Conservation (phyloP, 2,113 vertebrate genomes). For the Xiphophorus hellerii region DNA sequence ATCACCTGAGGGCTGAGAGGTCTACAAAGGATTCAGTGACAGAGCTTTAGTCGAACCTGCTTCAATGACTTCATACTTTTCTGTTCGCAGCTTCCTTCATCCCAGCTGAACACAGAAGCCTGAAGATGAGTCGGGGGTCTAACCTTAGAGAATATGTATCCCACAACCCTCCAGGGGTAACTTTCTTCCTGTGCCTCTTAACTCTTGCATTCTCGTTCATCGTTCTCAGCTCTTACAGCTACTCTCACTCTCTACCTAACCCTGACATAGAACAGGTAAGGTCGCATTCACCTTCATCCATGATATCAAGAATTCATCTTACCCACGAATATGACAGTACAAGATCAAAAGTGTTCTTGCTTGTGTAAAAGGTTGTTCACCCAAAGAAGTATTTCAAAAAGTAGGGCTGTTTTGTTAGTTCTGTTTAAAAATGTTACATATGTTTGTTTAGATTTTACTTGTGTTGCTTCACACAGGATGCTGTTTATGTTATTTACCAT, state of each 20-base stretch:
- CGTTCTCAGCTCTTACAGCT: constrained; percentile 67
- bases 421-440: not conserved
- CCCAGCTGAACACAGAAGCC: constrained; percentile 1
- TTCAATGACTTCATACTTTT: not conserved
- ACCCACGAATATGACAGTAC: not conserved
- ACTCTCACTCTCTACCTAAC: constrained; percentile 71
- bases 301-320: not conserved
- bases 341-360: not conserved
- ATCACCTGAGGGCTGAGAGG: not conserved
- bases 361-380: not conserved
- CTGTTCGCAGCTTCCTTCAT: constrained; percentile 22
- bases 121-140: constrained; percentile 71
- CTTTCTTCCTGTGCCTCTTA: constrained; percentile 78
- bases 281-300: not conserved
- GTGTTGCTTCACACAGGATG: not conserved
- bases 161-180: constrained; percentile 74
- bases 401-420: too few species aligned
- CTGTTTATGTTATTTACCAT: not conserved
- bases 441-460: not conserved
- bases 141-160: constrained; percentile 67
- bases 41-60: not conserved
- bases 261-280: constrained; percentile 75
- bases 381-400: too few species aligned
- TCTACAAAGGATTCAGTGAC: not conserved
- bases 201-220: constrained; percentile 74